Percentiles rank a stretch among this genome's conserved stretches.
These are phyloP conservation scores for Drosophila novamexicana DNA, from an alignment of 1,140 invertebrate genomes.

Conservation along the genomic window DNA sequence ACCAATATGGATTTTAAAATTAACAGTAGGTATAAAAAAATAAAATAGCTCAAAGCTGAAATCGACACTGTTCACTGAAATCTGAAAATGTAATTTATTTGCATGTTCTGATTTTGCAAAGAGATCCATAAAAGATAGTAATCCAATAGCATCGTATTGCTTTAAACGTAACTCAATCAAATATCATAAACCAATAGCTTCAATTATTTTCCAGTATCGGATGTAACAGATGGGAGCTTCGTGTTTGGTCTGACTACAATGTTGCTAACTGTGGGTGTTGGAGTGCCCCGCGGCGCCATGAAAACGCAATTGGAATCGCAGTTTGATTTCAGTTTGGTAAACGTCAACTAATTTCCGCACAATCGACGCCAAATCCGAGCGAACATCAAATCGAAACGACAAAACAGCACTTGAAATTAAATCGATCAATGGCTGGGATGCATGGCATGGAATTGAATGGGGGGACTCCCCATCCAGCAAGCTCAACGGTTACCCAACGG, in stretches of 20 bases:
- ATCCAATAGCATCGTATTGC: not conserved
- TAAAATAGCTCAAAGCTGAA: no score
- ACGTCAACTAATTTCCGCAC: conserved; percentile 69
- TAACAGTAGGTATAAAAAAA: no score
- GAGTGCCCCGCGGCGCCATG: not conserved
- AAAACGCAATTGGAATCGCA: conserved; percentile 37
- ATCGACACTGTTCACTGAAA: no score
- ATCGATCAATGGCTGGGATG: conserved; percentile 45
- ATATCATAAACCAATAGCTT: conserved; percentile 3
- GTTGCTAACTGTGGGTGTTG: not conserved
- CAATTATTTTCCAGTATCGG: conserved; percentile 4
- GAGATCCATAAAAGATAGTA: not conserved
- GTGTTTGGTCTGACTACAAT: not conserved
- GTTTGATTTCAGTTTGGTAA: conserved; percentile 48
- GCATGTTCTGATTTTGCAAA: not conserved
- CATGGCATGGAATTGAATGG: not conserved
- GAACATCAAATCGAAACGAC: conserved; percentile 58
- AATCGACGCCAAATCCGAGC: conserved; percentile 48
- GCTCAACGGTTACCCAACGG: not conserved
- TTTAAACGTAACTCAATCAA: conserved; percentile 2
- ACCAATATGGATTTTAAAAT: no score
- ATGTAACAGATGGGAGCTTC: not conserved
- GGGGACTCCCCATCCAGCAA: not conserved
- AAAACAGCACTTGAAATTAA: conserved; percentile 51
- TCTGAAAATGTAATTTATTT: not conserved